Percentiles rank a stretch among this genome's conserved stretches.
Conservation (phyloP, 1,140 invertebrate species). For the Batillaria attramentaria region DNA sequence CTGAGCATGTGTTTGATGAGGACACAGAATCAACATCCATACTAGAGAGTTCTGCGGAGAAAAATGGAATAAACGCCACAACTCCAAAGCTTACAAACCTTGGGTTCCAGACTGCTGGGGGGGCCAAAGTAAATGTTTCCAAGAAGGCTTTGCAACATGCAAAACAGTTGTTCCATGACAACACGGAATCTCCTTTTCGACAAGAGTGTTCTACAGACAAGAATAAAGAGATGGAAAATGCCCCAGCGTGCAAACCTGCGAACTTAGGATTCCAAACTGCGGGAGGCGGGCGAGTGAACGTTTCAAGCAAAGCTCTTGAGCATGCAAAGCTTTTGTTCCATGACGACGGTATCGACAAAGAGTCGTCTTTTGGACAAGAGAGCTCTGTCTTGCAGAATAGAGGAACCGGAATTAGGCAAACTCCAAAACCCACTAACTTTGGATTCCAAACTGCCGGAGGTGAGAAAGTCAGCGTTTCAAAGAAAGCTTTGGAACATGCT, state of each 20-base stretch:
- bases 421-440: background rate
- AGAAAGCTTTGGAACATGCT: conserved; percentile 40
- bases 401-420: background rate
- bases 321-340: conserved; percentile 24
- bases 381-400: too few relatives aligned
- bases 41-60: too few relatives aligned
- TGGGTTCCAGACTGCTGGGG: conserved; percentile 69
- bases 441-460: conserved; percentile 43
- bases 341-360: too few relatives aligned
- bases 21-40: too few relatives aligned
- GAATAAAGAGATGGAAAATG: background rate
- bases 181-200: too few relatives aligned
- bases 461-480: conserved; percentile 42
- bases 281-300: conserved; percentile 39
- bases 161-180: too few relatives aligned
- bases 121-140: conserved; percentile 66
- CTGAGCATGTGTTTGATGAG: conserved; percentile 33
- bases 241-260: background rate
- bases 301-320: conserved; percentile 45
- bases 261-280: conserved; percentile 35
- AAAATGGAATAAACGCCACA: too few relatives aligned
- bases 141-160: conserved; percentile 61
- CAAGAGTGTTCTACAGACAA: too few relatives aligned
- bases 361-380: too few relatives aligned
- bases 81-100: background rate